A percentile compares a stretch with the other conserved stretches of the same genome.
These are phyloP conservation scores for Perca schrenkii DNA, from an alignment of 2,113 vertebrate genomes.

Conservation along the genomic window DNA sequence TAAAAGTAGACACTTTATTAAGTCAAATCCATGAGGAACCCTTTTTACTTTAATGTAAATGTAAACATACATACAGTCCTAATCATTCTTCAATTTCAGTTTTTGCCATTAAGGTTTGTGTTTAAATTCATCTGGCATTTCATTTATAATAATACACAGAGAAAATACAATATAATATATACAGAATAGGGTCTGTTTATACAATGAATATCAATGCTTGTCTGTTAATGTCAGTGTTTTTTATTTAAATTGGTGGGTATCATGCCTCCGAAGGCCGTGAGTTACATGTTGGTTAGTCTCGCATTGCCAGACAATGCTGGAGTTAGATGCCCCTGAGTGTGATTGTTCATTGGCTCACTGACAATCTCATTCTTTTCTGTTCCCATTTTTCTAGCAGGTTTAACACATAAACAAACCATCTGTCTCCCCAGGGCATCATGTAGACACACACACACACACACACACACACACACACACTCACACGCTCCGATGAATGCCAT, in stretches of 20 bases:
- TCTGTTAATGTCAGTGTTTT: not conserved
- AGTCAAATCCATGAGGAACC: not conserved
- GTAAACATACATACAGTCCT: not conserved
- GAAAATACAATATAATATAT: too few species aligned
- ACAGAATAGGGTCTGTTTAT: not conserved
- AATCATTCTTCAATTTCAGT: not conserved
- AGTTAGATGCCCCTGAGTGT: not conserved
- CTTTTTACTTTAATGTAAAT: not conserved
- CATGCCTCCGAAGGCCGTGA: not conserved
- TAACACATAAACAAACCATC: conserved; percentile 60
- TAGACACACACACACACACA: conserved; percentile 25
- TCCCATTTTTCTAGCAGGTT: conserved; percentile 54
- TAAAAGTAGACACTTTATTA: not conserved
- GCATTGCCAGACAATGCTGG: too few species aligned
- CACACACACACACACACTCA: not conserved
- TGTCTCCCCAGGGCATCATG: conserved; percentile 49
- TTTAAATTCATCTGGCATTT: not conserved
- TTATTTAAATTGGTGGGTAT: not conserved
- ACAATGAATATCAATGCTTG: not conserved
- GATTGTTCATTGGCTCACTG: not conserved
- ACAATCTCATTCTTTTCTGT: conserved; percentile 28
- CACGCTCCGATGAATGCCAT: not conserved
- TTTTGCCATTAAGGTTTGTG: not conserved
- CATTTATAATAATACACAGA: not conserved
- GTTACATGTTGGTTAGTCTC: not conserved